A percentile compares a stretch with the other conserved stretches of the same genome.
phyloP scores from a whole-genome alignment of 2,888 invertebrate genomes.

The Sinelater perroti region DNA sequence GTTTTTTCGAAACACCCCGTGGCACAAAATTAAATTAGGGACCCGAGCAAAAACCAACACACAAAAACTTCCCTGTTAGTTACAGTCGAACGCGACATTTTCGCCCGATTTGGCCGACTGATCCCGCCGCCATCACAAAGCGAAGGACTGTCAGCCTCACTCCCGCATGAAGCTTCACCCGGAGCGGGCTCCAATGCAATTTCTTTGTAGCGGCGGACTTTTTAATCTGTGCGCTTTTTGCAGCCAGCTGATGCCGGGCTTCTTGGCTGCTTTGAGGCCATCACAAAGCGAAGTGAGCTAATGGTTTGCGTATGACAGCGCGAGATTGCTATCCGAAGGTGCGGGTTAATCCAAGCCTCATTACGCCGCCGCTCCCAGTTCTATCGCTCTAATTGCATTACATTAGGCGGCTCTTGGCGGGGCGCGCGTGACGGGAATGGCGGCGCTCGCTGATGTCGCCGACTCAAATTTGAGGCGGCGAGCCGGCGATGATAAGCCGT shows the following conservation, averaged over 20 bases:
- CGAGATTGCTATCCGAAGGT: constrained; percentile 39
- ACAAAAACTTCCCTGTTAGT: too few relatives aligned
- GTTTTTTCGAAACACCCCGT: too few relatives aligned
- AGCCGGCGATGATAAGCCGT: constrained; percentile 18
- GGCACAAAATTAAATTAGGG: too few relatives aligned
- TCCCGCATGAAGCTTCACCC: not conserved
- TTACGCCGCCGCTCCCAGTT: constrained; percentile 39
- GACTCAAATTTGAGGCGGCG: constrained; percentile 18
- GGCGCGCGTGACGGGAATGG: constrained; percentile 45
- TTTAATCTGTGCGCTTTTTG: constrained; percentile 29
- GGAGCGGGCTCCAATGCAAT: constrained; percentile 9
- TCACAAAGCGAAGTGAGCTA: constrained; percentile 40
- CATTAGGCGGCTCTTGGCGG: constrained; percentile 43
- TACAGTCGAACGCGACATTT: too few relatives aligned
- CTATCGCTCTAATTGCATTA: constrained; percentile 46
- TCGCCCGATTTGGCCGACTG: too few relatives aligned
- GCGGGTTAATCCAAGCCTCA: constrained; percentile 45
- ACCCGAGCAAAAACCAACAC: too few relatives aligned
- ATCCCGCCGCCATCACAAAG: not conserved
- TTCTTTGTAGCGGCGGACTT: constrained; percentile 24
- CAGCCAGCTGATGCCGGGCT: constrained; percentile 25
- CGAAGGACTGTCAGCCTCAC: not conserved
- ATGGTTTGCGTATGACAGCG: constrained; percentile 41
- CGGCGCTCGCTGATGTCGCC: constrained; percentile 17
- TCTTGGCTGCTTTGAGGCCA: constrained; percentile 36